Percentiles rank a stretch among this genome's conserved stretches.
Conservation (phyloP, 2,888 invertebrate species). For the Ramazzottius varieornatus region DNA sequence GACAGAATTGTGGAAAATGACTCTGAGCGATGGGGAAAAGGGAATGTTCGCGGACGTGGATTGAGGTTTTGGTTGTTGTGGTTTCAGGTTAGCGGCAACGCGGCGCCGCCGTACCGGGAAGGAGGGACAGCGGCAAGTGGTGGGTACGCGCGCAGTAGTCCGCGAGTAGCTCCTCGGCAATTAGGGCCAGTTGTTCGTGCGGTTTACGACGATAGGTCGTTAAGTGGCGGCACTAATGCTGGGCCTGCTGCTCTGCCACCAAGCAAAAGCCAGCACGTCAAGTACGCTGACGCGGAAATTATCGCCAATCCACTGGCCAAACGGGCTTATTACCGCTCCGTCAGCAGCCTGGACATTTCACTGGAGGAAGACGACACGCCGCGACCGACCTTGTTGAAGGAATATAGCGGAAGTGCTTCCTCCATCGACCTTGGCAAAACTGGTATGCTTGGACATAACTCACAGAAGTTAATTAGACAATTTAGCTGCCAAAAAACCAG, state of each 20-base stretch:
- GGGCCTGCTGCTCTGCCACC: neutral
- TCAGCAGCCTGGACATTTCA: neutral
- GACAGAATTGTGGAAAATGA: too few relatives aligned
- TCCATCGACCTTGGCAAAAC: conserved; percentile 2
- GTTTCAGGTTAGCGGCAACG: neutral
- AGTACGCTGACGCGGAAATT: neutral
- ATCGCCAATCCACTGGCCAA: neutral
- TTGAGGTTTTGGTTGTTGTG: neutral
- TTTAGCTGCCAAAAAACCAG: neutral
- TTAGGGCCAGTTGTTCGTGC: neutral
- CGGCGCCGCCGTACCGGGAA: neutral
- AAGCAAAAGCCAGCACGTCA: neutral
- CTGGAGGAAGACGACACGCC: conserved; percentile 1
- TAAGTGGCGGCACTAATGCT: neutral
- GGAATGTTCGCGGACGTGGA: too few relatives aligned
- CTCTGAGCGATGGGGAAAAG: too few relatives aligned
- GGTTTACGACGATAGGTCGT: neutral
- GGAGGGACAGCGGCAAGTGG: neutral
- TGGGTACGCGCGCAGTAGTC: neutral
- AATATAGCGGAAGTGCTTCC: neutral
- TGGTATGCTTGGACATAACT: neutral
- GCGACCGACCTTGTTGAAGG: neutral
- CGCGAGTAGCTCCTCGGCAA: neutral
- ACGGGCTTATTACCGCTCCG: neutral
- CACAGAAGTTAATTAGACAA: neutral